These are phyloP conservation scores for Glaucomys volans DNA, from an alignment of 2,113 vertebrate genomes.

Conservation along the genomic window DNA sequence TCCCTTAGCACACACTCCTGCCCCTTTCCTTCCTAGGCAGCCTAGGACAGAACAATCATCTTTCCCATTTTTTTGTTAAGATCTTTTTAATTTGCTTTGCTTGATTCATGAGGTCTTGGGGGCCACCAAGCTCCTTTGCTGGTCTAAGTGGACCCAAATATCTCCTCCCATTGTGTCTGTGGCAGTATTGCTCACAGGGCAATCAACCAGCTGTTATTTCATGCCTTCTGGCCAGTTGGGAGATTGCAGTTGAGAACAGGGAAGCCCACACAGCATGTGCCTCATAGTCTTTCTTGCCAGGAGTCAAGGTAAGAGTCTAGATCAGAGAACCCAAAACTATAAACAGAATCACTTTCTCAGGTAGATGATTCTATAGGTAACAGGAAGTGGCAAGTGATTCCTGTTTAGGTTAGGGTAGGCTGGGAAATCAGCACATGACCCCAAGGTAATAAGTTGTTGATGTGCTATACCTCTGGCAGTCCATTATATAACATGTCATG, in stretches of 20 bases:
- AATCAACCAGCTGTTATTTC: neutral
- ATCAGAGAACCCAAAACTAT: slow-evolving; percentile 8
- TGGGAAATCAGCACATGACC: neutral
- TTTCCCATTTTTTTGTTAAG: slow-evolving; percentile 23
- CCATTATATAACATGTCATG: neutral
- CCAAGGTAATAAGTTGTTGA: neutral
- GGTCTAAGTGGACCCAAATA: neutral
- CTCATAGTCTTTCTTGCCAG: neutral
- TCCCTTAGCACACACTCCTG: neutral
- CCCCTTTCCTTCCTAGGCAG: neutral
- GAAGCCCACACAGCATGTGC: neutral
- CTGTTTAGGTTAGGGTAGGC: neutral
- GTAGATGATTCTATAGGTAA: neutral
- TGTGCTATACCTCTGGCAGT: neutral
- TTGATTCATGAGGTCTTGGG: neutral
- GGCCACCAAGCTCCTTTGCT: neutral
- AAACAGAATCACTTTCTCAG: slow-evolving; percentile 18
- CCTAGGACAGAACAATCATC: neutral
- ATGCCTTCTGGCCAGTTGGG: neutral
- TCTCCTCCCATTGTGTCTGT: neutral
- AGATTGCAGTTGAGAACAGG: neutral
- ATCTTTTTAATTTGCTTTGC: slow-evolving; percentile 35
- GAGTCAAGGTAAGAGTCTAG: neutral
- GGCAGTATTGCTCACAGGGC: neutral
- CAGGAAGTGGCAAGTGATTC: neutral